These are phyloP conservation scores for Drosophila ustulata DNA, from an alignment of 2,888 invertebrate species.

Conservation along the genomic window DNA sequence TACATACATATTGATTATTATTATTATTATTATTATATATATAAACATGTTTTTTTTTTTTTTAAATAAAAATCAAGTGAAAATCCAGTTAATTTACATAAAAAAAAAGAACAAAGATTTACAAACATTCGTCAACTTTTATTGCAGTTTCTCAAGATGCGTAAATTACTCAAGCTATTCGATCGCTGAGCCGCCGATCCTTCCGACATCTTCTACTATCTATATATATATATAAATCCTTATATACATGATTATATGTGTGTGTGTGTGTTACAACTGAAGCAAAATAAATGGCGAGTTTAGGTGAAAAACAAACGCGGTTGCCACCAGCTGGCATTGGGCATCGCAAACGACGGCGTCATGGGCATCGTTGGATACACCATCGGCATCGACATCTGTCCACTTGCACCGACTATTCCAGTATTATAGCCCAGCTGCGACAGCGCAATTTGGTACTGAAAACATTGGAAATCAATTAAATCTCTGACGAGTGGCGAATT, in stretches of 20 bases:
- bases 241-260: constrained; percentile 16
- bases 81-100: constrained; percentile 32
- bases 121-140: constrained; percentile 5
- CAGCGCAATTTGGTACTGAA: constrained; percentile 38
- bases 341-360: constrained; percentile 27
- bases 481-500: not conserved
- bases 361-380: constrained; percentile 24
- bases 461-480: not conserved
- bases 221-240: not conserved
- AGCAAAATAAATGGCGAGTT: constrained; percentile 29
- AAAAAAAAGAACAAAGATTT: constrained; percentile 1
- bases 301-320: constrained; percentile 15
- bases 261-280: constrained; percentile 27
- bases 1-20: constrained; percentile 34
- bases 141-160: constrained; percentile 67
- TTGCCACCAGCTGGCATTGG: constrained; percentile 22
- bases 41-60: constrained; percentile 20
- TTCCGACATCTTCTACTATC: constrained; percentile 43
- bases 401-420: not conserved
- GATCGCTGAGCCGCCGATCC: too few species aligned
- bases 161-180: constrained; percentile 48
- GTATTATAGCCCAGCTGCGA: constrained; percentile 9
- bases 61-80: constrained; percentile 50
- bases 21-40: constrained; percentile 28
- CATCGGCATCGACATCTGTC: constrained; percentile 8